Evolutionary conservation across 2,113 vertebrate genomes (phyloP).

Genomic region (Pelvicachromis taeniatus): DNA sequence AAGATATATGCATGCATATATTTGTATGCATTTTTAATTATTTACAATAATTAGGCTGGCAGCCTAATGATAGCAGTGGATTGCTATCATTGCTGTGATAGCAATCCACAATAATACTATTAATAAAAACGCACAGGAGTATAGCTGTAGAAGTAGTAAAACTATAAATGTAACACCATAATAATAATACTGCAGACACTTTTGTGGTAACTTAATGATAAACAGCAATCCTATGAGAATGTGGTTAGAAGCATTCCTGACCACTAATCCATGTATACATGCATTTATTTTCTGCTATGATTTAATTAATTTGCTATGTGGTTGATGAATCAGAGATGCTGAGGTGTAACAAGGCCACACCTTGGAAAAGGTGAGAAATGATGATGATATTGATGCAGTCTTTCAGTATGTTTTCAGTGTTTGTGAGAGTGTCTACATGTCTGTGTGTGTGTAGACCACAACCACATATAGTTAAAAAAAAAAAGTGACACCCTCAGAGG

Average conservation of each 20-base stretch:
- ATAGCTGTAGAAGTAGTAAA: background rate
- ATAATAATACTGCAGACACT: background rate
- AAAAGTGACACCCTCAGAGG: background rate
- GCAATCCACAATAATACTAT: background rate
- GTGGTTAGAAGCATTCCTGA: background rate
- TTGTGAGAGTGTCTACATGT: background rate
- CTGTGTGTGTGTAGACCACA: background rate
- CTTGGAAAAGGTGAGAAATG: conserved; percentile 30
- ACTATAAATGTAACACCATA: background rate
- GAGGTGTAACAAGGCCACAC: conserved; percentile 1
- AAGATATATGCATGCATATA: background rate
- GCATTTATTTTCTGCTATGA: background rate
- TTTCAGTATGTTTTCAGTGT: background rate
- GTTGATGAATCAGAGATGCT: conserved; percentile 35
- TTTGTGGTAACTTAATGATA: background rate
- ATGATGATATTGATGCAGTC: background rate
- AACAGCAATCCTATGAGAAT: background rate
- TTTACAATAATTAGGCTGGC: too few species aligned
- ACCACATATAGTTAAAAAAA: background rate
- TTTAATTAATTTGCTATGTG: conserved; percentile 19
- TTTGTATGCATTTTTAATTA: background rate
- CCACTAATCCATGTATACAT: background rate
- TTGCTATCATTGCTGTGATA: background rate
- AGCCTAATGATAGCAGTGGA: too few species aligned
- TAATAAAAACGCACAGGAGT: background rate